phyloP scores from a whole-genome alignment of 2,113 vertebrate genomes.

The Coryphaenoides rupestris region DNA sequence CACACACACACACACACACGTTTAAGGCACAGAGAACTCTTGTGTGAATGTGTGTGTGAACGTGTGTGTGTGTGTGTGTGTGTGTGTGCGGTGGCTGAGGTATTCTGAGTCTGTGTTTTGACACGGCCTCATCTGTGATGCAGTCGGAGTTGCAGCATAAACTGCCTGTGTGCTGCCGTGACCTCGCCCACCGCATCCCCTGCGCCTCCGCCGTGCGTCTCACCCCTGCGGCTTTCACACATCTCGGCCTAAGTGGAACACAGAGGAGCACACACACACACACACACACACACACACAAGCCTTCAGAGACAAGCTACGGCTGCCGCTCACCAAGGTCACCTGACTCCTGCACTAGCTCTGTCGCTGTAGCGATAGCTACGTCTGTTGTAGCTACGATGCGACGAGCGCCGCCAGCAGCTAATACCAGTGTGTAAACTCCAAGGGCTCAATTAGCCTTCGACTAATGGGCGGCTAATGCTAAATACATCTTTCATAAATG shows the following conservation, averaged over 20 bases:
- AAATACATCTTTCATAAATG: slow-evolving; percentile 44
- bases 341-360: slow-evolving; percentile 47
- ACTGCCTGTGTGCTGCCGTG: slow-evolving; percentile 59
- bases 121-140: slow-evolving; percentile 66
- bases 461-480: slow-evolving; percentile 44
- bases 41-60: no score
- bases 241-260: slow-evolving; percentile 65
- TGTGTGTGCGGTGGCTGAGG: slow-evolving; percentile 61
- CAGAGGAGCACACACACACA: slow-evolving; percentile 42
- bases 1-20: neutral
- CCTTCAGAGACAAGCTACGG: slow-evolving; percentile 29
- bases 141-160: slow-evolving; percentile 62
- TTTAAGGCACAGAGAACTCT: slow-evolving; percentile 6
- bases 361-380: slow-evolving; percentile 19
- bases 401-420: slow-evolving; percentile 33
- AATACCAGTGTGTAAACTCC: slow-evolving; percentile 45
- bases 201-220: slow-evolving; percentile 17
- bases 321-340: slow-evolving; percentile 57
- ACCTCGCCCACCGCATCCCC: slow-evolving; percentile 72
- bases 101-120: slow-evolving; percentile 60
- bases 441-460: slow-evolving; percentile 50
- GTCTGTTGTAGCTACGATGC: slow-evolving; percentile 17
- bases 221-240: slow-evolving; percentile 61
- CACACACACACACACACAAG: no score
- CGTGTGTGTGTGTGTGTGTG: no score